Conservation (phyloP, 2,113 vertebrate species). For the Montifringilla adamsi region DNA sequence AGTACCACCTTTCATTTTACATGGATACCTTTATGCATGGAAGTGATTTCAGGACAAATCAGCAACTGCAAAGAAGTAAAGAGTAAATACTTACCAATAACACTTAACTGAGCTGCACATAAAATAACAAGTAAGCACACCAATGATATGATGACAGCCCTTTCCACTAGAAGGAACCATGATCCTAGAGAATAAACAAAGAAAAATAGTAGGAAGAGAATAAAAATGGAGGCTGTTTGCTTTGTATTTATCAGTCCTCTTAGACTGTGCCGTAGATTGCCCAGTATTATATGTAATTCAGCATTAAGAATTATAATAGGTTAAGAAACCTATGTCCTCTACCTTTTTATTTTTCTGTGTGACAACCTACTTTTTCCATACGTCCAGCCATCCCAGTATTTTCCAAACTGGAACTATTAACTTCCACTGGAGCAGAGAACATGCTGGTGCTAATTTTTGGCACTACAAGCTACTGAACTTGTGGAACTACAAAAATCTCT, state of each 20-base stretch:
- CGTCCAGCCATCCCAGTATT: background rate
- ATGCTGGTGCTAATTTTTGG: background rate
- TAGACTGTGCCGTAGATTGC: background rate
- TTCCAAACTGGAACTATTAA: background rate
- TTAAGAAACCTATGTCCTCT: background rate
- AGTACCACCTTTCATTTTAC: background rate
- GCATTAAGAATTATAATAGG: background rate
- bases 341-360: background rate
- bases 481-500: background rate
- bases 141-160: slow-evolving; percentile 53
- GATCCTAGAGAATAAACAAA: slow-evolving; percentile 55
- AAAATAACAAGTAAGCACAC: slow-evolving; percentile 59
- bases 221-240: background rate
- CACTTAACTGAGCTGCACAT: slow-evolving; percentile 62
- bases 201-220: background rate
- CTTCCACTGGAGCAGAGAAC: background rate
- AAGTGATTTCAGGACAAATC: background rate
- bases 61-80: background rate
- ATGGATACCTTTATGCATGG: background rate
- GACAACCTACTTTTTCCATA: background rate
- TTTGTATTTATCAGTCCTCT: background rate
- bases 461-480: background rate
- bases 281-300: background rate
- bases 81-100: slow-evolving; percentile 71
- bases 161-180: slow-evolving; percentile 71